Conservation (phyloP, 2,888 invertebrate species). For the Erebia aethiops region DNA sequence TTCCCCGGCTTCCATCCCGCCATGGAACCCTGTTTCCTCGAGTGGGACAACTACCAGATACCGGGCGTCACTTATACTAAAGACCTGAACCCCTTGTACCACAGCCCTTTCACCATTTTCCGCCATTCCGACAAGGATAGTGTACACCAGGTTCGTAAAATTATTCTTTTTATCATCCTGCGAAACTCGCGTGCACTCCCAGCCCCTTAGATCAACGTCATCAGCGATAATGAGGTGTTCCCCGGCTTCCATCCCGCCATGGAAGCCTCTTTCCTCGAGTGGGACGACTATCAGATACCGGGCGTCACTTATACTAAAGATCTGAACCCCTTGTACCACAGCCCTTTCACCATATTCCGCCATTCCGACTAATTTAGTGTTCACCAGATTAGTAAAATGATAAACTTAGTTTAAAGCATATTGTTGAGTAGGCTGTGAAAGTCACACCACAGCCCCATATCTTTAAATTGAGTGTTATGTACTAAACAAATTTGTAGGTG, state of each 20-base stretch:
- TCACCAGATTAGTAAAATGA: constrained; percentile 77
- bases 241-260: constrained; percentile 98
- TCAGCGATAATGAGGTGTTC: constrained; percentile 93
- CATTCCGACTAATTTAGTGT: constrained; percentile 87
- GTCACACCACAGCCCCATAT: too few species aligned
- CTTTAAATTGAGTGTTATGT: too few species aligned
- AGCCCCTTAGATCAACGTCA: constrained; percentile 76
- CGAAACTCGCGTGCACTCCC: constrained; percentile 63
- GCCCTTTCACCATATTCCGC: constrained; percentile 94
- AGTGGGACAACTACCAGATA: too few species aligned
- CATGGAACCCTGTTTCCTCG: too few species aligned
- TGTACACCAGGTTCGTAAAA: not conserved
- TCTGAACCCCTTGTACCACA: constrained; percentile 93
- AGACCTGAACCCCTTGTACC: too few species aligned
- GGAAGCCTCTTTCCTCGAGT: constrained; percentile 97
- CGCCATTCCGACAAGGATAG: too few species aligned
- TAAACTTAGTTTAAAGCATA: too few species aligned
- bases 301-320: constrained; percentile 96
- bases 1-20: too few species aligned
- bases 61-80: too few species aligned
- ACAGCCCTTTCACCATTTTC: too few species aligned
- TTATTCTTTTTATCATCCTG: constrained; percentile 30
- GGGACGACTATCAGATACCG: constrained; percentile 96
- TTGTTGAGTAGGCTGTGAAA: too few species aligned
- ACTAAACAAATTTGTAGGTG: constrained; percentile 68